A percentile compares a stretch with the other conserved stretches of the same genome.
phyloP scores from a whole-genome alignment of 2,797 vertebrate genomes.

The Acestrorhynchus altus region DNA sequence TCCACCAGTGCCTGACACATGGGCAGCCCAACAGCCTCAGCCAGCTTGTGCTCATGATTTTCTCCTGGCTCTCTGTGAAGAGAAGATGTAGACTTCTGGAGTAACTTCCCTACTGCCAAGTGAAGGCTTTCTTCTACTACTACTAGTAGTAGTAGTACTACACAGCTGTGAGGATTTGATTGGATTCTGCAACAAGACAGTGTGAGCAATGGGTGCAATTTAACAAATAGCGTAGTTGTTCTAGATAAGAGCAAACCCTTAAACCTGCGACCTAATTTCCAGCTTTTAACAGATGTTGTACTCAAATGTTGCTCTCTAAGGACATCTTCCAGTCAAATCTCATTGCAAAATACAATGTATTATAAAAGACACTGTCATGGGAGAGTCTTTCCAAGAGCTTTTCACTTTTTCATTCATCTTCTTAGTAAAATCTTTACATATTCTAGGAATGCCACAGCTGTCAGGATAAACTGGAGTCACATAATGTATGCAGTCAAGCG shows the following conservation, averaged over 20 bases:
- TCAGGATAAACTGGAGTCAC: slow-evolving; percentile 57
- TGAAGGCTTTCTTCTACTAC: no score
- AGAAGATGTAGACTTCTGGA: neutral
- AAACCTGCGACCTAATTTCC: slow-evolving; percentile 30
- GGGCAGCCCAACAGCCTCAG: slow-evolving; percentile 79
- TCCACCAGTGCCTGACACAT: slow-evolving; percentile 89
- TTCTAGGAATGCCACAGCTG: slow-evolving; percentile 47
- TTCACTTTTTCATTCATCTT: slow-evolving; percentile 13
- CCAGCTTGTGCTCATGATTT: slow-evolving; percentile 82
- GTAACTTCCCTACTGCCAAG: no score
- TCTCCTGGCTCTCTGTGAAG: slow-evolving; percentile 81
- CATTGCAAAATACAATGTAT: no score
- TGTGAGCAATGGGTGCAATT: neutral
- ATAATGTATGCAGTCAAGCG: slow-evolving; percentile 49
- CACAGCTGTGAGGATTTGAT: no score
- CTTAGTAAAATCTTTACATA: slow-evolving; percentile 33
- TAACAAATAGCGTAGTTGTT: no score
- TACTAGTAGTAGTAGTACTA: no score
- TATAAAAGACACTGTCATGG: slow-evolving; percentile 52
- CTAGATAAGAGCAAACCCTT: neutral
- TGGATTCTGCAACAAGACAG: no score
- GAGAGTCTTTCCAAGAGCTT: slow-evolving; percentile 7
- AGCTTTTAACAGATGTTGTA: slow-evolving; percentile 48
- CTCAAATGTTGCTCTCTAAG: slow-evolving; percentile 40
- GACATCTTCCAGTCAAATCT: slow-evolving; percentile 52